Evolutionary conservation across 2,113 vertebrate genomes (phyloP), one percentile per base, ranked within the genome.

Genomic region (Camelus dromedarius): DNA sequence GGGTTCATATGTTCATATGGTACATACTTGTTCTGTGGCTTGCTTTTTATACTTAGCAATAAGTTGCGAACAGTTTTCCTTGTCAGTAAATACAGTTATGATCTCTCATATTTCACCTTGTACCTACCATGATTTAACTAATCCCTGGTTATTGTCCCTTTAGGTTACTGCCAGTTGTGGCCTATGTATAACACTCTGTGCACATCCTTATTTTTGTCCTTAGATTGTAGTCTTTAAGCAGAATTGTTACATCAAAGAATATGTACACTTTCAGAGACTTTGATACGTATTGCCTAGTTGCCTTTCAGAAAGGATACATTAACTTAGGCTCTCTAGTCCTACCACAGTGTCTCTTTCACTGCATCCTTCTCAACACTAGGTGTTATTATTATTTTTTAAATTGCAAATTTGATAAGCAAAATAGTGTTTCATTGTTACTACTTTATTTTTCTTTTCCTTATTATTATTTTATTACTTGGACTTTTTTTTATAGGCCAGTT

Each of bases 41-140:
- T 92, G n/a, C 19, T 76, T 72, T 96, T 92, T 67, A 56, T 92
- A 92, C 30, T 93, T 86, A 87, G 42, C 28, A 87, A 11, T 67
- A 92, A 22, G 0, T 91, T 96, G 26, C 11, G 22, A 79, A 90
- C 42, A 67, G 56, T 89, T 85, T 89, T 83, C 35, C 76, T 88
- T 91, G 58, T 83, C 67, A 75, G 28, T 93, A 88, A 95, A 70
- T 46, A 72, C 64, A 83, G 32, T 80, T 91, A 70, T 24, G 22
- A 38, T 60, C 26, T 88, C 16, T 83, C 19, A 35, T 87, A 83
- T 69, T 91, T 91, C 32, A 69, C 26, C 89, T 3, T 92, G 6
- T n/a, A 82, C 46, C 30, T 82, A 75, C 5, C 22, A 72, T 64
- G 14, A 48, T 76, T 93, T 93, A 76, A 75, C n/a, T 66, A 60